Conservation (phyloP, 2,888 invertebrate species). For the Bruchidius siliquastri region DNA sequence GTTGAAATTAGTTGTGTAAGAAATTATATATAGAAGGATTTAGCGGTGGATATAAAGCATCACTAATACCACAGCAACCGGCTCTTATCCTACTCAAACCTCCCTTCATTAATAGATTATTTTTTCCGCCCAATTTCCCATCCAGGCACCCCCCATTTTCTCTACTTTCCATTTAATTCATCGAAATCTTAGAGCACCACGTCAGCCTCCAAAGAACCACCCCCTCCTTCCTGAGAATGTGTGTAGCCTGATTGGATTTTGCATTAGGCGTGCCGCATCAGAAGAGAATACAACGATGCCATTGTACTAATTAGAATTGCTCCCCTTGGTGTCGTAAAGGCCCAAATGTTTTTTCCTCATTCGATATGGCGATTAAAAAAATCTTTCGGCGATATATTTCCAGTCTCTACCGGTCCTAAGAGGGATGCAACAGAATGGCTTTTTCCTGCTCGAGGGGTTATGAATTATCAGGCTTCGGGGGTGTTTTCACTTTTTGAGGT, state of each 20-base stretch:
- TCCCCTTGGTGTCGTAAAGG: constrained; percentile 36
- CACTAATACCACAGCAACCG: background rate
- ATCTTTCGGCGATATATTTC: constrained; percentile 18
- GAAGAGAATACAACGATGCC: constrained; percentile 30
- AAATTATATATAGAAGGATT: no score
- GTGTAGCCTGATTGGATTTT: constrained; percentile 31
- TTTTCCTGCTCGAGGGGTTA: background rate
- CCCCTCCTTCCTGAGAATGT: constrained; percentile 7
- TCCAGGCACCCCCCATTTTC: background rate
- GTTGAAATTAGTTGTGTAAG: no score
- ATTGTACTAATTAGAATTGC: constrained; percentile 38
- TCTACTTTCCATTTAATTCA: background rate
- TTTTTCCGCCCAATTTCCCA: background rate
- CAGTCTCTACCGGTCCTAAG: background rate
- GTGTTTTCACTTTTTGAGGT: background rate
- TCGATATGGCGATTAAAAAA: constrained; percentile 35
- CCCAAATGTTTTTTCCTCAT: constrained; percentile 31
- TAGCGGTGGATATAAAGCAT: no score
- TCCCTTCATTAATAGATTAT: background rate
- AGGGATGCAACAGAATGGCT: background rate
- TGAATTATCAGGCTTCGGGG: background rate
- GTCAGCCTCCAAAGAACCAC: background rate
- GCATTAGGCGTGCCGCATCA: constrained; percentile 33
- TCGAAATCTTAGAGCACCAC: background rate
- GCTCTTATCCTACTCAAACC: background rate